These are phyloP conservation scores for Puntigrus tetrazona DNA, from an alignment of 2,113 vertebrate species.

Conservation along the genomic window DNA sequence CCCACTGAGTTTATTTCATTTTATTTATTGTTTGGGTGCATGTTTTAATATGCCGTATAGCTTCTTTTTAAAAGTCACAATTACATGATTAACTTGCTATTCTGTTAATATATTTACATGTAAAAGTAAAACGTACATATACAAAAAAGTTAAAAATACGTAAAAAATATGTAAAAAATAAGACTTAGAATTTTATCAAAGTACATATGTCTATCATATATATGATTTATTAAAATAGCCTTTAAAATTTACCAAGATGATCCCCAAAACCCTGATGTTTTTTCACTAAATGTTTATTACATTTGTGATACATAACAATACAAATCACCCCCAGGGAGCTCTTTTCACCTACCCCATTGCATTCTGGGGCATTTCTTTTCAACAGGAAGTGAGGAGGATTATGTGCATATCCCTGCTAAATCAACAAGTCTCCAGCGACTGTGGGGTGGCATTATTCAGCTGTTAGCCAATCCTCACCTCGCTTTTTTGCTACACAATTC, in stretches of 20 bases:
- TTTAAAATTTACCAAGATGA: not conserved
- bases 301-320: not conserved
- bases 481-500: slow-evolving; percentile 52
- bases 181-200: too few species aligned
- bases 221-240: not conserved
- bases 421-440: slow-evolving; percentile 69
- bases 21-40: not conserved
- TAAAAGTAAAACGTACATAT: too few species aligned
- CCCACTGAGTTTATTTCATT: not conserved
- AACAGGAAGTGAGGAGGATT: slow-evolving; percentile 73
- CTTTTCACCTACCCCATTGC: slow-evolving; percentile 14
- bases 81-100: not conserved
- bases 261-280: not conserved
- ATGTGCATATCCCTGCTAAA: slow-evolving; percentile 67
- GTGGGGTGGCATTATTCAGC: slow-evolving; percentile 69
- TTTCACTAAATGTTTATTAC: not conserved
- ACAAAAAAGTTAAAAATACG: too few species aligned
- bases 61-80: not conserved
- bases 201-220: too few species aligned
- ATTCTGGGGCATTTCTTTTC: slow-evolving; percentile 59
- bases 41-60: not conserved
- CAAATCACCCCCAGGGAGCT: slow-evolving; percentile 3
- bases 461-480: slow-evolving; percentile 67
- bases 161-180: too few species aligned
- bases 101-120: not conserved